Base-by-base conservation (phyloP, 1,140 invertebrate genomes). In the Drosophila sulfurigaster region DNA sequence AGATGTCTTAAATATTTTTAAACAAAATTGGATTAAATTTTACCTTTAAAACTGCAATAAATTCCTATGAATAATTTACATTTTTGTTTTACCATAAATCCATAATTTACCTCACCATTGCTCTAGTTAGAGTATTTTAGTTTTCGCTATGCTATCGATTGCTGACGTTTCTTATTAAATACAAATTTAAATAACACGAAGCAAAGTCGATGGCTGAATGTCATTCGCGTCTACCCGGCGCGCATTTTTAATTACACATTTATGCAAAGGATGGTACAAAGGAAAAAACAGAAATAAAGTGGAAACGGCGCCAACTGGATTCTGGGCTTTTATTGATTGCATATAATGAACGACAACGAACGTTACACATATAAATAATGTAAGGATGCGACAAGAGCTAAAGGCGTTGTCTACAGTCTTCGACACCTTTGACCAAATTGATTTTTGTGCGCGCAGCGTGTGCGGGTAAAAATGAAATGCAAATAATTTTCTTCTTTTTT, bases 211-310 rank as follows among this genome's bases (percentile, higher is more conserved):
- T 10, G 58, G 45, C 10, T 38, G 35, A 58, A 49, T 58, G 59
- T 30, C 64, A 63, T 54, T 56, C 35, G n/a, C 20, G 46, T 35
- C 58, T 46, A 35, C 30, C 16, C 74, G 51, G 51, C 68, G 66
- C 68, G 66, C 72, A 72, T 78, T 87, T 88, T 88, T 87, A 87
- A 87, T 87, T 87, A 88, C 83, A 69, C 66, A 78, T 87, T 87
- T 88, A 80, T 82, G 83, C 49, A n/a, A n/a, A n/a, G n/a, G n/a
- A n/a, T 35, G 3, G 64, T 56, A 72, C 20, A 25, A 25, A 25
- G 20, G 35, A 38, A 38, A 8, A 5, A 32, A 32, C 32, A 32
- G 7, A 5, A 32, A 32, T 7, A 67, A 72, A 64, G 62, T 68
- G 60, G 45, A 63, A 43, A 51, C 32, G 58, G 58, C 59, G 64